Evolutionary conservation across 2,797 vertebrate genomes (phyloP), one percentile per base, ranked within the genome.

Genomic region (Gambusia yucatana): DNA sequence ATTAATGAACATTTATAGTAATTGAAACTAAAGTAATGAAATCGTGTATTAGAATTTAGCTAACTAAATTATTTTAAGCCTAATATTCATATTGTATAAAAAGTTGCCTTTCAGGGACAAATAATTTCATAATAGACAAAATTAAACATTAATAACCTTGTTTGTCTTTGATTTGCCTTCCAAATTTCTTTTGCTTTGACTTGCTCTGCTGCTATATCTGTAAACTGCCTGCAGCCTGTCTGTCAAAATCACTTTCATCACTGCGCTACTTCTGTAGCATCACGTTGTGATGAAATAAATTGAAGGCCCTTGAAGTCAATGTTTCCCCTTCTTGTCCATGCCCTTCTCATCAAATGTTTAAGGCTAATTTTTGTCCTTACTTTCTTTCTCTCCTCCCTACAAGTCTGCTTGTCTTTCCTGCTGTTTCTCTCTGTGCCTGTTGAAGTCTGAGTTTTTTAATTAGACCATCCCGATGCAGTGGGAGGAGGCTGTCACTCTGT

Each of bases 181-280:
- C 72, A 81, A 81, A 84, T 86, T 78, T 76, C 77, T 82, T 81
- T 77, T 55, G 72, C 83, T 55, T 30, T 67, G 70, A 78, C 75
- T 86, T 82, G 72, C 83, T 84, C 33, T 11, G 82, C 73, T 89
- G 86, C 91, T 94, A 93, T 90, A 92, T 94, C 88, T 89, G 93
- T 88, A 75, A 73, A 88, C 20, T 0, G 92, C 93, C 92, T 79
- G 80, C 83, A 80, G 93, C 90, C 1, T 1, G 6, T 52, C 82
- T 95, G 94, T 94, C 94, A 94, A 48, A 89, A 16, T 86, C 84
- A 72, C 76, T 95, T 86, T 83, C 80, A 84, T 95, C 93, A 94
- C 79, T 39, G 50, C 33, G 73, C 81, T 84, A 81, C 90, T 89
- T 86, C 90, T 92, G 90, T 87, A 86, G 82, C 88, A 81, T 90